phyloP scores from a whole-genome alignment of 2,797 vertebrate genomes.

The Eulemur albifrons region DNA sequence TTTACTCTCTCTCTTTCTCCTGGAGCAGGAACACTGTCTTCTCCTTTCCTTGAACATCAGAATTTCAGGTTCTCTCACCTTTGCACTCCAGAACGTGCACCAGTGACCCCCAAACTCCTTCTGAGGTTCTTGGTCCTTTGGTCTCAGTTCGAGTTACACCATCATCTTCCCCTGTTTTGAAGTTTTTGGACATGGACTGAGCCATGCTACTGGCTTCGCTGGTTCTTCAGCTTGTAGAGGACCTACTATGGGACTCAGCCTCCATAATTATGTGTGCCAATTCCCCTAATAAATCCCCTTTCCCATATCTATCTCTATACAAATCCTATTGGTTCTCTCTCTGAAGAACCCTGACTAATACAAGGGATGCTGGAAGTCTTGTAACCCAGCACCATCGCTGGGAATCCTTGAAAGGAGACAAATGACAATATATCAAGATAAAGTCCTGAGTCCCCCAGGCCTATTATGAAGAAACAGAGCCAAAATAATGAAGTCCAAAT shows the following conservation, averaged over 20 bases:
- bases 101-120: too few relatives aligned
- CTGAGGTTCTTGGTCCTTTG: not conserved
- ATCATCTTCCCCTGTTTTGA: not conserved
- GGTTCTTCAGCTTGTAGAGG: not conserved
- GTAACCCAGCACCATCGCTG: not conserved
- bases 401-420: not conserved
- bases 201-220: not conserved
- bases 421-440: not conserved
- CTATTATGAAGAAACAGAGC: not conserved
- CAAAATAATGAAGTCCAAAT: not conserved
- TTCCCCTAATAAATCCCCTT: not conserved
- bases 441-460: not conserved
- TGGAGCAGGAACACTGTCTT: not conserved
- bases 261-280: not conserved
- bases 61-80: not conserved
- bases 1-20: not conserved
- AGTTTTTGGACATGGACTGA: too few relatives aligned
- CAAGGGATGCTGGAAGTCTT: not conserved
- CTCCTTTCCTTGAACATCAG: not conserved
- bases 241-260: not conserved
- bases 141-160: not conserved
- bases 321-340: not conserved
- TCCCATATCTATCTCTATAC: too few relatives aligned
- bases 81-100: not conserved
- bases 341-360: not conserved